These are phyloP conservation scores for Pocillopora grandis DNA, from an alignment of 92 coral and sea anemone genomes.

Conservation along the genomic window DNA sequence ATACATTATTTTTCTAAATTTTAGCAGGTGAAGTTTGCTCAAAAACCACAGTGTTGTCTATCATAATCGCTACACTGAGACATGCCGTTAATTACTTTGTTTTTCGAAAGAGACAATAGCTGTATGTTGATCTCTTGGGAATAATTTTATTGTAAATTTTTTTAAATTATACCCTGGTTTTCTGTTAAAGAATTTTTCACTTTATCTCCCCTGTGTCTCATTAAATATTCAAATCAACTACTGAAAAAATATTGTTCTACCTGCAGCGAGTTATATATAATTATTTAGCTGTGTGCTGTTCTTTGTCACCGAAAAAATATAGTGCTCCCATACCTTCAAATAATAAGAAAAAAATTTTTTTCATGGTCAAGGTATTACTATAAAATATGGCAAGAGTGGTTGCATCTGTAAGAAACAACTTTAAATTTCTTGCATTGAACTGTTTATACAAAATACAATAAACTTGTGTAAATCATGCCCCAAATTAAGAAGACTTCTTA, in stretches of 20 bases:
- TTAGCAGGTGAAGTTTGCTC: neutral
- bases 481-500: too few relatives aligned
- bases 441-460: too few relatives aligned
- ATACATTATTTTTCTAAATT: neutral
- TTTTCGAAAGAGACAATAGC: neutral
- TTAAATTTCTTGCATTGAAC: too few relatives aligned
- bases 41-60: neutral
- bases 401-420: too few relatives aligned
- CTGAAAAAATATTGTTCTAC: neutral
- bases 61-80: neutral
- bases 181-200: neutral
- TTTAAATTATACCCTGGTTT: neutral
- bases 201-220: neutral
- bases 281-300: constrained; percentile 1
- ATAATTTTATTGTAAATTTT: neutral
- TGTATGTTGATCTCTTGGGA: neutral
- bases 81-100: neutral
- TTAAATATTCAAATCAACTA: neutral
- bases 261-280: neutral
- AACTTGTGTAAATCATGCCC: too few relatives aligned
- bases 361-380: too few relatives aligned
- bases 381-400: too few relatives aligned
- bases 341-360: too few relatives aligned
- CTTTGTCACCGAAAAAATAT: neutral
- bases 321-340: neutral